phyloP scores from a whole-genome alignment of 2,113 vertebrate genomes.

The Cettia cetti region DNA sequence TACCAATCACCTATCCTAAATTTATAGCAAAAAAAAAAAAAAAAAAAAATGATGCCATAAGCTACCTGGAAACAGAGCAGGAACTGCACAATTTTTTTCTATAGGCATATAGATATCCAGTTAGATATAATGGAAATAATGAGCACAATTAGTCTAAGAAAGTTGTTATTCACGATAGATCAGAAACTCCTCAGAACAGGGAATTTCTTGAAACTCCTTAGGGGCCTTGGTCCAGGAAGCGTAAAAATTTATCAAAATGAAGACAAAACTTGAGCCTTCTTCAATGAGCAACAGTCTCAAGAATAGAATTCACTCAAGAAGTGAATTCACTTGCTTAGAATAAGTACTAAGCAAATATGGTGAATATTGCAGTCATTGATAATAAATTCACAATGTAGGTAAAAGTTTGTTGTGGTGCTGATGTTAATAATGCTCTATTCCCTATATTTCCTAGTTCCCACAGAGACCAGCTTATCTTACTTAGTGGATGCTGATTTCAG shows the following conservation, averaged over 20 bases:
- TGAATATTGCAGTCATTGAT: background rate
- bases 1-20: background rate
- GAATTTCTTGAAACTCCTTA: background rate
- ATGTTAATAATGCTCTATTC: background rate
- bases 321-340: background rate
- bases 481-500: background rate
- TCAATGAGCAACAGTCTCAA: background rate
- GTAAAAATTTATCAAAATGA: background rate
- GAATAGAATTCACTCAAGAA: background rate
- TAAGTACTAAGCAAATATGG: background rate
- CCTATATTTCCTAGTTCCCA: too few relatives aligned
- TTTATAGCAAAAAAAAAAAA: background rate
- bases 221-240: background rate
- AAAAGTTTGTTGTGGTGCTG: background rate
- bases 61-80: background rate
- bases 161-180: background rate
- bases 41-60: background rate
- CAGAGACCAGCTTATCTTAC: background rate
- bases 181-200: background rate
- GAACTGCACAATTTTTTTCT: background rate
- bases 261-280: background rate
- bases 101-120: background rate
- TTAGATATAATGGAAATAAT: background rate
- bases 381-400: background rate
- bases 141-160: background rate